Evolutionary conservation across 2,888 invertebrate species (phyloP).

Genomic region (Andrena minutula): DNA sequence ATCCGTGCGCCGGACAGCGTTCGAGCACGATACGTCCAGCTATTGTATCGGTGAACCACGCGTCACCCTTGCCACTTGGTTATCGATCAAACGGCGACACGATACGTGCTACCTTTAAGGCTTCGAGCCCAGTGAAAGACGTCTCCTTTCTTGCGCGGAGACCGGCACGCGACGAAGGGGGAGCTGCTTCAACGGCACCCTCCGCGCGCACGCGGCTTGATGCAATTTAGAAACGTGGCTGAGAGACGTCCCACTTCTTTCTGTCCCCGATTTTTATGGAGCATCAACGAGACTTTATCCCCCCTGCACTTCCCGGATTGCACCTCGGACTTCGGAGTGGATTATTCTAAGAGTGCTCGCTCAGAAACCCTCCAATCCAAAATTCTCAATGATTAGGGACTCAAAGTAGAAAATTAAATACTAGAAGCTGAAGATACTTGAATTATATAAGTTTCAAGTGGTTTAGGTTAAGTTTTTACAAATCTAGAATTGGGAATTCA

Average conservation of each 20-base stretch:
- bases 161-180: not conserved
- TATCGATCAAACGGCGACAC: slow-evolving; percentile 65
- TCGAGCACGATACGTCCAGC: slow-evolving; percentile 21
- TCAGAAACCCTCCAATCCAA: too few species aligned
- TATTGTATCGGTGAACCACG: slow-evolving; percentile 51
- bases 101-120: slow-evolving; percentile 46
- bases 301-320: not conserved
- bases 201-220: not conserved
- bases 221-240: slow-evolving; percentile 4
- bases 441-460: not conserved
- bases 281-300: not conserved
- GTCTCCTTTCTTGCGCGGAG: not conserved
- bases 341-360: not conserved
- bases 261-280: not conserved
- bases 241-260: not conserved
- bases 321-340: not conserved
- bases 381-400: too few species aligned
- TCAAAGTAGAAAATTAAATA: too few species aligned
- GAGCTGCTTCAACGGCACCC: not conserved
- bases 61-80: slow-evolving; percentile 48
- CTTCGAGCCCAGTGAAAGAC: slow-evolving; percentile 9
- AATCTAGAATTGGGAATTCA: too few species aligned
- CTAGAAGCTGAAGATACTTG: too few species aligned
- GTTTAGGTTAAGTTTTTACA: too few species aligned
- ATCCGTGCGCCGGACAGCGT: slow-evolving; percentile 8